Percentiles rank a stretch among this genome's conserved stretches.
Evolutionary conservation across 2,113 vertebrate genomes (phyloP).

Genomic region (Amphiprion percula): DNA sequence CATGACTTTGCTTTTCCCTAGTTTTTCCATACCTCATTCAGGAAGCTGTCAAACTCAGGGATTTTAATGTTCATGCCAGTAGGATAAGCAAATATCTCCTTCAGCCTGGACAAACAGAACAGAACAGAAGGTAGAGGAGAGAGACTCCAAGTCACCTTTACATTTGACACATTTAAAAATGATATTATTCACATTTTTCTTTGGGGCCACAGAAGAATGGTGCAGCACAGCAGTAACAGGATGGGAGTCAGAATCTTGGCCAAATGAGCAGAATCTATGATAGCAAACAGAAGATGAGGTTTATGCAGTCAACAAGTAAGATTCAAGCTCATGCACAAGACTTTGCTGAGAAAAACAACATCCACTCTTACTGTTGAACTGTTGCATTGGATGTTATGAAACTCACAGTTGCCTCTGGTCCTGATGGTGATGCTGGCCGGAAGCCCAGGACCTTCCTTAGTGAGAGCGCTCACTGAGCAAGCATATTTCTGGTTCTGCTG

Average conservation of each 20-base stretch:
- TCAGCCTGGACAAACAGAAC: conserved; percentile 25
- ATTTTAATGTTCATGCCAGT: conserved; percentile 64
- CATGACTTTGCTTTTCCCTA: neutral
- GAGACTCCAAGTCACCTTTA: neutral
- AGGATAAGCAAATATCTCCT: conserved; percentile 60
- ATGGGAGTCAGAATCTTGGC: conserved; percentile 55
- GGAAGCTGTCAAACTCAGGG: conserved; percentile 65
- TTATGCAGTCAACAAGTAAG: neutral
- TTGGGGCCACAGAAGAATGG: conserved; percentile 57
- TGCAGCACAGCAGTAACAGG: conserved; percentile 64
- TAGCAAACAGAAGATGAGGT: neutral
- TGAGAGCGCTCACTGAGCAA: conserved; percentile 64
- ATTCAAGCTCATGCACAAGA: neutral
- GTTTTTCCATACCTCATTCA: conserved; percentile 64
- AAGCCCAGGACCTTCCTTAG: conserved; percentile 59
- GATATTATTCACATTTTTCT: conserved; percentile 60
- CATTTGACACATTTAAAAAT: neutral
- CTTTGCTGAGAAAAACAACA: too few relatives aligned
- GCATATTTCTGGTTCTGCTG: conserved; percentile 51
- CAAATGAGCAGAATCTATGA: conserved; percentile 49
- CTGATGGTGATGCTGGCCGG: conserved; percentile 35
- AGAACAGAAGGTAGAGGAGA: neutral
- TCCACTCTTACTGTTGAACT: neutral
- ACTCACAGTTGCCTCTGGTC: conserved; percentile 70
- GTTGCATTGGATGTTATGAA: neutral